These are phyloP conservation scores for Atlantisia rogersi DNA, from an alignment of 2,113 vertebrate species.

Conservation along the genomic window DNA sequence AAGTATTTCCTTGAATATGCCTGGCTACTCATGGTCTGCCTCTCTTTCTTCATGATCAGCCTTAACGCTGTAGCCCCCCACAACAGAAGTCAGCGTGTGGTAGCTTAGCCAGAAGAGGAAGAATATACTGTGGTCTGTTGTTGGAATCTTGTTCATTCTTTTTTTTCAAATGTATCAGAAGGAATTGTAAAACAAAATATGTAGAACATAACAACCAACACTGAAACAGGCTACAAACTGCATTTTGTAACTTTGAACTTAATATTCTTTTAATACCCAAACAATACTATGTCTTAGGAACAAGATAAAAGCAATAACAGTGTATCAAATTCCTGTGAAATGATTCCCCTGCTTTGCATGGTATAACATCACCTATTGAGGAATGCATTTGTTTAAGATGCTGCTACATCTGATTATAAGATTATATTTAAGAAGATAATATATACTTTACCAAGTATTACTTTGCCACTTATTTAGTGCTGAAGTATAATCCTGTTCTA, in stretches of 20 bases:
- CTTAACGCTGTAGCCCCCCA: neutral
- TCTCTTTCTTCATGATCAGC: neutral
- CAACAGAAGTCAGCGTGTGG: neutral
- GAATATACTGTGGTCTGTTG: neutral
- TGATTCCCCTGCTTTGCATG: slow-evolving; percentile 19
- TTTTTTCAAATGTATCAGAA: neutral
- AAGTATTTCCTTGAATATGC: neutral
- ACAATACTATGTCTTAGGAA: neutral
- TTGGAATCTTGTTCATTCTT: neutral
- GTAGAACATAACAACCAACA: neutral
- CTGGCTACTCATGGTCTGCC: neutral
- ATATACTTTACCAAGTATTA: slow-evolving; percentile 53
- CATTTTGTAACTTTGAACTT: slow-evolving; percentile 34
- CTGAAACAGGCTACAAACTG: neutral
- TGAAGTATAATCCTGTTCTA: slow-evolving; percentile 54
- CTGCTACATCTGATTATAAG: slow-evolving; percentile 70
- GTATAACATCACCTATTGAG: slow-evolving; percentile 48
- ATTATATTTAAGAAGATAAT: slow-evolving; percentile 72
- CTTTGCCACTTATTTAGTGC: slow-evolving; percentile 47
- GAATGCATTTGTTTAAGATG: slow-evolving; percentile 65
- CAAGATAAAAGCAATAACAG: slow-evolving; percentile 41
- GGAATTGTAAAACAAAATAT: neutral
- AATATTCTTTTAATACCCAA: slow-evolving; percentile 26
- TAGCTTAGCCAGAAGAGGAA: neutral
- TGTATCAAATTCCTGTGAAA: slow-evolving; percentile 60